Evolutionary conservation across 2,888 invertebrate species (phyloP), one percentile per base, ranked within the genome.

Genomic region (Erebia aethiops): DNA sequence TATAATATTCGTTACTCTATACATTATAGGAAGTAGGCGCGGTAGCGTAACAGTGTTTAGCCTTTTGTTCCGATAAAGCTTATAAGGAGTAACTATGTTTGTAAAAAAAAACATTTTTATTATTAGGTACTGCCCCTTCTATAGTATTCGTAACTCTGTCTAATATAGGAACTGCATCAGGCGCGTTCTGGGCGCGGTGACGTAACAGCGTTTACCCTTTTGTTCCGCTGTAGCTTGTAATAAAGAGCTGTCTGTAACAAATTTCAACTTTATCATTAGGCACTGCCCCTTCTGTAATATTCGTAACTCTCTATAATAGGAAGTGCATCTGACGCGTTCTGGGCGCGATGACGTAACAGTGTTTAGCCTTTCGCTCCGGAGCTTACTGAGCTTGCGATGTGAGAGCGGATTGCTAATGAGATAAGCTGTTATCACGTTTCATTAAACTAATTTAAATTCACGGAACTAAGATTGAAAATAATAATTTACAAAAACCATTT

Each of bases 291-390:
- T 74, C 70, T 57, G 14, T 11, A 57, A 57, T 46, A 67, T 60
- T 58, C 43, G 26, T 41, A 68, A 21, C n/a, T 52, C 65, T 69
- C 46, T 41, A 51, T 35, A n/a, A 14, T 73, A 81, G 81, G 81
- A 81, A 83, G 80, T 77, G 77, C 77, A 80, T 67, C 75, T 75
- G 77, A 80, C 78, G 79, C 75, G 74, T 75, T 70, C 68, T 60
- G 41, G 56, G 43, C 21, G 49, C 43, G 13, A 13, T 66, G 66
- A 66, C 18, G 66, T 56, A 66, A 66, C 18, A 52, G 35, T 8
- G 67, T 63, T 73, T 71, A 71, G 62, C 73, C 71, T 71, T 71
- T 73, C 66, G 69, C 60, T 69, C 13, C 54, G 8, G 51, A 68
- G 41, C 57, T 62, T 2, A 43, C 56, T 70, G n/a, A 66, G 35